Evolutionary conservation across 2,113 vertebrate species (phyloP).

Genomic region (Cairina moschata): DNA sequence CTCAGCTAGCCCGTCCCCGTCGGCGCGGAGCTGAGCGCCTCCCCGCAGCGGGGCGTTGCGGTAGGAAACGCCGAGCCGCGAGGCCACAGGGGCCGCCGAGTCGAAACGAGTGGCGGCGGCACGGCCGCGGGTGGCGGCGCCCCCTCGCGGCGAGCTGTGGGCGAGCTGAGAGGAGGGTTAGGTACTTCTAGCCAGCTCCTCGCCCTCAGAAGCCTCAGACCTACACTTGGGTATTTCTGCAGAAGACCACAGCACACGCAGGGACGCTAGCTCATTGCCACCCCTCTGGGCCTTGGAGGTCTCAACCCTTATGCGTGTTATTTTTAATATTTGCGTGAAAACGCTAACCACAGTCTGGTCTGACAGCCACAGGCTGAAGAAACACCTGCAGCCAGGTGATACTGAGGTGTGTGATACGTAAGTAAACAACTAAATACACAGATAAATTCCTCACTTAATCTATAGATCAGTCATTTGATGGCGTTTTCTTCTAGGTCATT

Average conservation of each 20-base stretch:
- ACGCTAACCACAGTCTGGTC: not conserved
- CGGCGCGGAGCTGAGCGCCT: not conserved
- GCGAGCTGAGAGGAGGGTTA: not conserved
- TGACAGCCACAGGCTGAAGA: not conserved
- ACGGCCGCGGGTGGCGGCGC: not conserved
- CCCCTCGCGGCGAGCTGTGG: too few species aligned
- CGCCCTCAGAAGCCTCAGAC: not conserved
- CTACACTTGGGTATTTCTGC: not conserved
- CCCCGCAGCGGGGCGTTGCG: not conserved
- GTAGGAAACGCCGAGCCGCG: not conserved
- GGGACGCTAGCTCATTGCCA: not conserved
- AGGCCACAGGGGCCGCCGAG: not conserved
- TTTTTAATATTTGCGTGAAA: not conserved
- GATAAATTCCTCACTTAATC: not conserved
- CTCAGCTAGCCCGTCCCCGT: not conserved
- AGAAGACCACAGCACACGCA: not conserved
- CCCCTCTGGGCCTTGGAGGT: not conserved
- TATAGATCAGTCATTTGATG: fast-evolving
- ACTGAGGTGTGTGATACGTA: not conserved
- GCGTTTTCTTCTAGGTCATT: not conserved
- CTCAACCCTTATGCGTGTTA: fast-evolving
- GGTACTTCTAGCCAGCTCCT: not conserved
- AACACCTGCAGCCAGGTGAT: not conserved
- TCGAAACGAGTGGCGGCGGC: not conserved
- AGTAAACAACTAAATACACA: not conserved